Evolutionary conservation across 2,888 invertebrate genomes (phyloP).

Genomic region (Litoditis marina): DNA sequence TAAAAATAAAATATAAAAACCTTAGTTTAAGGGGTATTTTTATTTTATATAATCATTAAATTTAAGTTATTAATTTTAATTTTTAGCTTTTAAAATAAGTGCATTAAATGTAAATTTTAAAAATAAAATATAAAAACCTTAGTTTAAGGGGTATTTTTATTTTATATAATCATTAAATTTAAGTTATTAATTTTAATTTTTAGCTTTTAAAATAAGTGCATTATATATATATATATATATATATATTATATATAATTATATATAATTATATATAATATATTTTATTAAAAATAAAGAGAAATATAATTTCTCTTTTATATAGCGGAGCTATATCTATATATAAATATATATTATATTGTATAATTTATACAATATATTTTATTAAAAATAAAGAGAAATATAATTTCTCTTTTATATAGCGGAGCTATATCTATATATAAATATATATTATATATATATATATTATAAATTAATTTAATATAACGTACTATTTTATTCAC

Average conservation of each 20-base stretch:
- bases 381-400: background rate
- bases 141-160: no score
- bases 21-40: no score
- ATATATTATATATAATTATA: conserved; percentile 19
- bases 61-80: no score
- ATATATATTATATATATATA: conserved; percentile 7
- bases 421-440: conserved; percentile 5
- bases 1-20: no score
- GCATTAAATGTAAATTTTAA: no score
- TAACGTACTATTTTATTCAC: background rate
- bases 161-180: no score
- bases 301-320: background rate
- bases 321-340: conserved; percentile 9
- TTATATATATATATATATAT: conserved; percentile 16
- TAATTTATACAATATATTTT: conserved; percentile 2
- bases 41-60: no score
- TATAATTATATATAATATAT: conserved; percentile 6
- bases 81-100: no score
- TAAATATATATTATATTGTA: conserved; percentile 6
- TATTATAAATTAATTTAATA: conserved; percentile 7
- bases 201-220: no score
- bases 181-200: no score
- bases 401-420: background rate
- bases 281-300: background rate
- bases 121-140: no score